A percentile compares a stretch with the other conserved stretches of the same genome.
Evolutionary conservation across 2,113 vertebrate genomes (phyloP).

Genomic region (Phalacrocorax brasilianus): DNA sequence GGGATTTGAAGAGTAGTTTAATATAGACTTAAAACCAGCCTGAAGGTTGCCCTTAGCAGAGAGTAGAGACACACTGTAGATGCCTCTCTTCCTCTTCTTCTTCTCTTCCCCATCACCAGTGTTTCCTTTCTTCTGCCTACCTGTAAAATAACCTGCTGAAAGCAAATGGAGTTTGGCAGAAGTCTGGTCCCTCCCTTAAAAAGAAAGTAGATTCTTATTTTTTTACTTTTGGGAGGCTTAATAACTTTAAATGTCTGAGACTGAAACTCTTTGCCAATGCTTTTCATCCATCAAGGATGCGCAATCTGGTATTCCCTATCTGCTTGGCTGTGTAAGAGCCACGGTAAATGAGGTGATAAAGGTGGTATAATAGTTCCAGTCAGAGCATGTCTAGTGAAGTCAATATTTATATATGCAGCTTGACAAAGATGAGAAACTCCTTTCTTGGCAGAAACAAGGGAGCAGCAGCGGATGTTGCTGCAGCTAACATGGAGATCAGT

Average conservation of each 20-base stretch:
- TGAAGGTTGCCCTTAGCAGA: not conserved
- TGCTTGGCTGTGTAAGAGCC: not conserved
- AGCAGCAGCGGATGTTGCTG: not conserved
- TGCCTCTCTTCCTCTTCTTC: not conserved
- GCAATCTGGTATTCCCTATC: not conserved
- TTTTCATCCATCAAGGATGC: not conserved
- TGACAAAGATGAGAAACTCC: not conserved
- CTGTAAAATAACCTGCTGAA: not conserved
- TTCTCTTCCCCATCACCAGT: not conserved
- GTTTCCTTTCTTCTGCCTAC: not conserved
- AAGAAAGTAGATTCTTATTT: not conserved
- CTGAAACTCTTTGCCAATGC: not conserved
- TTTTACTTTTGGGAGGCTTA: not conserved
- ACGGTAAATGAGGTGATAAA: not conserved
- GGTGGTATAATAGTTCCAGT: not conserved
- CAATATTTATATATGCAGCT: not conserved
- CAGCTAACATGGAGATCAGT: not conserved
- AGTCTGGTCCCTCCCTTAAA: not conserved
- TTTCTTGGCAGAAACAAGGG: constrained; percentile 8
- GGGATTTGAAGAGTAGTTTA: not conserved
- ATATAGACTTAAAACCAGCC: not conserved
- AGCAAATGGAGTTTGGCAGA: not conserved
- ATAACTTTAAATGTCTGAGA: not conserved
- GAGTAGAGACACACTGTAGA: not conserved
- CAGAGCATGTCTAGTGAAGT: not conserved